Percentiles rank a stretch among this genome's conserved stretches.
phyloP scores from a whole-genome alignment of 2,797 vertebrate genomes.

The Alcedo quadribrachys region DNA sequence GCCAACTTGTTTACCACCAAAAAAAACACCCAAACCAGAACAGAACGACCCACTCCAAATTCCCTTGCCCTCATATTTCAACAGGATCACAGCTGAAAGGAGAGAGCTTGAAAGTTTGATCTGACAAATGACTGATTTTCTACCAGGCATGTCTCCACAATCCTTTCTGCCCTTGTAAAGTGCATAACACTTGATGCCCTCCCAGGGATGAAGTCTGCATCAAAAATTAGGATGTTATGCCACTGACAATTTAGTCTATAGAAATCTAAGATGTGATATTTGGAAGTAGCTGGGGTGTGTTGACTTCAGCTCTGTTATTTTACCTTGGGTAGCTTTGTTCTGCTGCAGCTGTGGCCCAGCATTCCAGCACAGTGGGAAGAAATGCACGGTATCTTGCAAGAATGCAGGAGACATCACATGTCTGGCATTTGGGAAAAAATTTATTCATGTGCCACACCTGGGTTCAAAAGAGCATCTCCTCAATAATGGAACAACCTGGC shows the following conservation, averaged over 20 bases:
- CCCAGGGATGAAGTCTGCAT: neutral
- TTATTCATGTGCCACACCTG: conserved; percentile 6
- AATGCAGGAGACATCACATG: neutral
- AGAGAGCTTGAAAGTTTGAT: neutral
- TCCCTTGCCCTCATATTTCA: neutral
- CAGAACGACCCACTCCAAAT: neutral
- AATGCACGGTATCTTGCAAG: conserved; percentile 3
- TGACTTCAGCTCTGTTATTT: neutral
- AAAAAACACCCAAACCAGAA: neutral
- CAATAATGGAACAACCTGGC: neutral
- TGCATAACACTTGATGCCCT: no score
- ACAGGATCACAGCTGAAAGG: neutral
- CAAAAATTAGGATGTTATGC: neutral
- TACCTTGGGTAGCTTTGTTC: neutral
- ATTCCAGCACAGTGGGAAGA: neutral
- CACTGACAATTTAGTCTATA: neutral
- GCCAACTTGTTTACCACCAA: neutral
- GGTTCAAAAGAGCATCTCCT: neutral
- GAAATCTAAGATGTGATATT: neutral
- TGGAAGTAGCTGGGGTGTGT: neutral
- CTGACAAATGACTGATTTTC: neutral
- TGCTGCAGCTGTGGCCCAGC: neutral
- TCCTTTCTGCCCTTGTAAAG: neutral
- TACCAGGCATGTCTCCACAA: neutral
- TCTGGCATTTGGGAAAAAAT: conserved; percentile 1